Base-by-base conservation (phyloP, 1,140 invertebrate species). In the Megalonaias nervosa region DNA sequence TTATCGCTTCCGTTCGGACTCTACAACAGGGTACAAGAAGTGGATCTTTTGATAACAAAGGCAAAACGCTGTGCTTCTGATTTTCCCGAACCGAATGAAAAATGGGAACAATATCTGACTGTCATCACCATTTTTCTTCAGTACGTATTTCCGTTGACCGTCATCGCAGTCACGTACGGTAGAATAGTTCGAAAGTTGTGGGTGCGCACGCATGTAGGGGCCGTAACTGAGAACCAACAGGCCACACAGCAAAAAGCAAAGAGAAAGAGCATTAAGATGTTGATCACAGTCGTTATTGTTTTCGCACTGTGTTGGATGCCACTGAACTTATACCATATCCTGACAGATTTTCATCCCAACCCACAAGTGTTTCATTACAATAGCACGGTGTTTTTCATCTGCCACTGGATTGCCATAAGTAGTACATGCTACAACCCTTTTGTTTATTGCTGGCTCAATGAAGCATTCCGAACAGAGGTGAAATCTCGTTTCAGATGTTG, bases 391-490 rank as follows among this genome's bases (percentile, higher is more conserved):
- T 92, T 91, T 57, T 90, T 93, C 67, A 81, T 89, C n/a, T 91
- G 89, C 31, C 92, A 92, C 81, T 90, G 90, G 73, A 86, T 92
- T 23, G 92, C 92, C 2, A 92, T 93, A 88, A 92, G 89, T 60
- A 91, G 90, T 16, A 92, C 92, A 38, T 90, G 91, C 67, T 90
- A 89, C 74, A 92, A 93, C 77, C 92, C 92, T 1, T 87, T 92
- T 67, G 82, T 93, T 13, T 92, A 92, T 80, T 91, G 91, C 69
- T 88, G 91, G 87, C 74, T 92, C n/a, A 91, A 92, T 79, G 82
- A 85, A 58, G 79, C 74, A 38, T 87, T 87, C 69, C 71, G 84
- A 23, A 71, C 48, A n/a, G 81, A 85, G 64, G 71, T 84, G 3
- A 84, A 81, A 77, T 55, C 62, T 66, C 65, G 72, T n/a, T 77